phyloP scores from a whole-genome alignment of 1,140 invertebrate genomes.

The Aphelinus certus region DNA sequence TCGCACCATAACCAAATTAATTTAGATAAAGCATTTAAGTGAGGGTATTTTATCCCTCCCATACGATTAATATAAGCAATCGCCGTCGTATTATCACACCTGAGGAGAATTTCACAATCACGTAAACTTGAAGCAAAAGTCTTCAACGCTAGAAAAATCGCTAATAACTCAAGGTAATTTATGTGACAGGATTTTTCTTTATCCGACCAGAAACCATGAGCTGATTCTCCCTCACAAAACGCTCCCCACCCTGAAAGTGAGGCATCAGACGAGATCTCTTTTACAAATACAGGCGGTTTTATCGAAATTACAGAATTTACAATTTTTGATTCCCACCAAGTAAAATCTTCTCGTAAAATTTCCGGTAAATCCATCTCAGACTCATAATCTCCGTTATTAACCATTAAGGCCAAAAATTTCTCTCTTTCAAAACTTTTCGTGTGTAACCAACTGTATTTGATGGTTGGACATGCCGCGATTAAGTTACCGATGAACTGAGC shows the following conservation, averaged over 20 bases:
- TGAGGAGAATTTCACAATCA: constrained; percentile 17
- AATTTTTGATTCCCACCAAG: constrained; percentile 19
- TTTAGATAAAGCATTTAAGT: background rate
- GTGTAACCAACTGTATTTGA: background rate
- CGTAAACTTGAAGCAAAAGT: background rate
- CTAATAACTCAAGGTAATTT: constrained; percentile 1
- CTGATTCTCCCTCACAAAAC: background rate
- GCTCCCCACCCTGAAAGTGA: constrained; percentile 17
- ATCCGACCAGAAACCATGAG: constrained; percentile 2
- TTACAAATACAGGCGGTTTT: background rate
- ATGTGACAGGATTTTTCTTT: background rate
- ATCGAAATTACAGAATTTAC: background rate
- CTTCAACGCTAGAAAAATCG: background rate
- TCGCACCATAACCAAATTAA: constrained; percentile 24
- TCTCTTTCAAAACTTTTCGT: background rate
- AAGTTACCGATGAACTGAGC: background rate
- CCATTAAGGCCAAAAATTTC: background rate
- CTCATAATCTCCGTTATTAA: background rate
- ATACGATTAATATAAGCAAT: constrained; percentile 16
- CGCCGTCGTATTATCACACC: constrained; percentile 23
- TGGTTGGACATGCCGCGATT: background rate
- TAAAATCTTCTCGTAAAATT: background rate
- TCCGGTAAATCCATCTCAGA: background rate
- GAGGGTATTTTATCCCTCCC: constrained; percentile 17
- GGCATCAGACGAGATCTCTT: constrained; percentile 22